phyloP scores from a whole-genome alignment of 2,113 vertebrate genomes.

The Apteryx owenii region DNA sequence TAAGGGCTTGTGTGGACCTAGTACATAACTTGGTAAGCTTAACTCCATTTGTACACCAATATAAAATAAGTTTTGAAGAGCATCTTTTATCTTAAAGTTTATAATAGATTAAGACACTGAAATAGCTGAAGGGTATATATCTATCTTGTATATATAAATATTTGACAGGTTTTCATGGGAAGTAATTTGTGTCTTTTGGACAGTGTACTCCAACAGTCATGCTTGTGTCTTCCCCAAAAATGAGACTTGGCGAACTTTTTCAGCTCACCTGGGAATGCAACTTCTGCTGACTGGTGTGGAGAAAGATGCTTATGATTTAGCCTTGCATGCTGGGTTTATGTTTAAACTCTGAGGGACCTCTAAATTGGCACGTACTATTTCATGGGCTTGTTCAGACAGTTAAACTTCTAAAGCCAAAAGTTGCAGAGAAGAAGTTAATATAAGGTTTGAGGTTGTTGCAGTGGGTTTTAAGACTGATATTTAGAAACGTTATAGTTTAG shows the following conservation, averaged over 20 bases:
- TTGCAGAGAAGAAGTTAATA: background rate
- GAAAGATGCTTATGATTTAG: background rate
- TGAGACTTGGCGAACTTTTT: background rate
- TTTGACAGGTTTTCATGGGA: background rate
- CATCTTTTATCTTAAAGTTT: background rate
- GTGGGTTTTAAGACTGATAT: background rate
- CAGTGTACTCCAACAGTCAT: background rate
- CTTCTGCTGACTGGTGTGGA: background rate
- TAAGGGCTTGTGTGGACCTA: background rate
- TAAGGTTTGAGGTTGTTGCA: background rate
- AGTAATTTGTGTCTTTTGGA: background rate
- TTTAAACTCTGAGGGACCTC: background rate
- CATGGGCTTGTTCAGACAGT: fast-evolving
- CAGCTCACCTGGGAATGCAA: background rate
- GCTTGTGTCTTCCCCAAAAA: background rate
- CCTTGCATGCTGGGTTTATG: background rate
- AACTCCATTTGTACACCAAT: background rate
- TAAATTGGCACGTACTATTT: background rate
- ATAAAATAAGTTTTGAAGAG: background rate
- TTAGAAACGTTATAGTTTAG: background rate
- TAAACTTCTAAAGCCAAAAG: background rate
- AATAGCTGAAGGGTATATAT: background rate
- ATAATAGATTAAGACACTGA: background rate
- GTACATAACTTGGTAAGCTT: background rate
- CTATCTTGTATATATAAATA: fast-evolving